These are phyloP conservation scores for Drosophila flavopinicola DNA, from an alignment of 2,888 invertebrate genomes.

Conservation along the genomic window DNA sequence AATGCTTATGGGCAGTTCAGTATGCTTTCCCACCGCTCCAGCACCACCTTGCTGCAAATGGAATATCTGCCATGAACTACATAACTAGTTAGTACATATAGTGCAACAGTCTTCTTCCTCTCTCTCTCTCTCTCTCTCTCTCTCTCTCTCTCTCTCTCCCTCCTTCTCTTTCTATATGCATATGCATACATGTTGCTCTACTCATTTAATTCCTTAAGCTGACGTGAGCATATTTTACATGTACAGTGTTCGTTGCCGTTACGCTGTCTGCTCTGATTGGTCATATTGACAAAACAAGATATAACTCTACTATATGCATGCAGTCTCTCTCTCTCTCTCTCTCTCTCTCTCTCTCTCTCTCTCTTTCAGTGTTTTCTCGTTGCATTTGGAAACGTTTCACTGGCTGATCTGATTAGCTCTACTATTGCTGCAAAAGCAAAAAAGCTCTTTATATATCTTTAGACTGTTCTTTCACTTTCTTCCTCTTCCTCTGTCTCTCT, in stretches of 20 bases:
- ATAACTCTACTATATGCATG: too few relatives aligned
- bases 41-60: too few relatives aligned
- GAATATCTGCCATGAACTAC: not conserved
- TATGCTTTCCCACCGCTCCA: not conserved
- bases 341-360: not conserved
- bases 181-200: too few relatives aligned
- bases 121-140: not conserved
- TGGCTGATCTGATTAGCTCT: constrained; percentile 6
- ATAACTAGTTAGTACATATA: not conserved
- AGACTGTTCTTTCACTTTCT: not conserved
- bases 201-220: too few relatives aligned
- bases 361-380: not conserved
- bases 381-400: constrained; percentile 10
- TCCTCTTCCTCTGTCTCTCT: not conserved
- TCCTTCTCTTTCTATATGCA: not conserved
- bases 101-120: not conserved
- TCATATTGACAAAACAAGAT: too few relatives aligned
- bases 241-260: too few relatives aligned
- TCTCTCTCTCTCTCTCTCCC: not conserved
- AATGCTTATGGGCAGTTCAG: constrained; percentile 14
- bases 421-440: too few relatives aligned
- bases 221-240: too few relatives aligned
- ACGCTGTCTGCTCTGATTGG: too few relatives aligned
- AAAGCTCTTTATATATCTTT: too few relatives aligned
- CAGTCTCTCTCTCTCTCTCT: too few relatives aligned